Evolutionary conservation across 2,113 vertebrate genomes (phyloP).

Genomic region (Casuarius casuarius): DNA sequence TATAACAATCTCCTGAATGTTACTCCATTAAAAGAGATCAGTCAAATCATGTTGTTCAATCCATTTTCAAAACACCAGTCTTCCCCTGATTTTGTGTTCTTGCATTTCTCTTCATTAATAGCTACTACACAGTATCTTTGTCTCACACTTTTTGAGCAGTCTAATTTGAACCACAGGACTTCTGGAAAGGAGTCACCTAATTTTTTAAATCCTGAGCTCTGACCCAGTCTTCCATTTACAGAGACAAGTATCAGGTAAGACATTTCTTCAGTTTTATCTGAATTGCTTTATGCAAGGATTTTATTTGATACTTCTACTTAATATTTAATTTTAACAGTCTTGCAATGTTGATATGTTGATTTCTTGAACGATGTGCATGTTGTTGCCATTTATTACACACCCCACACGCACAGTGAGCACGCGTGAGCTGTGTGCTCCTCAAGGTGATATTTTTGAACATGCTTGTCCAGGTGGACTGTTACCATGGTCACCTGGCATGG

Average conservation of each 20-base stretch:
- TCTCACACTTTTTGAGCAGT: background rate
- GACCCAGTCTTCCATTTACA: background rate
- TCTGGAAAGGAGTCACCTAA: background rate
- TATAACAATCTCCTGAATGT: background rate
- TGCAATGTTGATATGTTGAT: background rate
- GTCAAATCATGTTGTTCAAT: background rate
- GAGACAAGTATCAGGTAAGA: background rate
- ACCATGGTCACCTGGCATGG: background rate
- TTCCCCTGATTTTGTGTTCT: background rate
- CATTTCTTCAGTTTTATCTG: background rate
- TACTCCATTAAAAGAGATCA: background rate
- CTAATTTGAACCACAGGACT: background rate
- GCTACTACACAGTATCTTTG: background rate
- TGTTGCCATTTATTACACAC: background rate
- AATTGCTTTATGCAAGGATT: background rate
- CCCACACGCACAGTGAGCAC: too few species aligned
- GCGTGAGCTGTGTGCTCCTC: background rate
- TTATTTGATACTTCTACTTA: too few species aligned
- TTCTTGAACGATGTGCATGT: background rate
- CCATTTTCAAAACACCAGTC: background rate
- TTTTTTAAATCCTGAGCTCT: background rate
- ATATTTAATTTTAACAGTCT: background rate
- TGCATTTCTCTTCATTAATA: background rate
- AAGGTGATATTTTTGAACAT: background rate
- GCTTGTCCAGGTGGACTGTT: conserved; percentile 14